Conservation (phyloP, 2,888 invertebrate species). For the Calliopum simillimum region DNA sequence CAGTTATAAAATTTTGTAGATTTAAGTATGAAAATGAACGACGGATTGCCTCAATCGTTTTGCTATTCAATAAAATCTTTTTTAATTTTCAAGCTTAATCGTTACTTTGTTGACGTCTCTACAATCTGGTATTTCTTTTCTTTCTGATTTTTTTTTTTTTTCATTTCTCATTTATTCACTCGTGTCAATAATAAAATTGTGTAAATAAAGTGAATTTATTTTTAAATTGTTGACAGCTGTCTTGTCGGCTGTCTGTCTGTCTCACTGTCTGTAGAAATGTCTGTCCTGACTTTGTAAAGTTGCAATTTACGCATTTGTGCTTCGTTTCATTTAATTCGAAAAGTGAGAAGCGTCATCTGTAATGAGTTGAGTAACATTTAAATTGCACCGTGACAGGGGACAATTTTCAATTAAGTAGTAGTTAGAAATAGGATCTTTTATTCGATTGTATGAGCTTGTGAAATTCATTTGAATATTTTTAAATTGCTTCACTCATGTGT, state of each 20-base stretch:
- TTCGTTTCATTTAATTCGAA: slow-evolving; percentile 17
- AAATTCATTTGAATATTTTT: no score
- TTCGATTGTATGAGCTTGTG: no score
- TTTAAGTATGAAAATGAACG: neutral
- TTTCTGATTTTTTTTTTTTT: neutral
- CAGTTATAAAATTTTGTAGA: neutral
- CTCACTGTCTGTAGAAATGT: neutral
- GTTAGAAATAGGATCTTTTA: no score
- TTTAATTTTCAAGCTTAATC: neutral
- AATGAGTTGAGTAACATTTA: slow-evolving; percentile 14
- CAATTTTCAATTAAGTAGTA: neutral
- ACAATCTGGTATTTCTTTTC: neutral
- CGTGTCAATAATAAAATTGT: slow-evolving; percentile 21
- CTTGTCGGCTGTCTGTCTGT: slow-evolving; percentile 11
- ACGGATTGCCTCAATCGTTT: slow-evolving; percentile 27
- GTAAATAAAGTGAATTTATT: slow-evolving; percentile 25
- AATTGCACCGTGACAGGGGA: slow-evolving; percentile 10
- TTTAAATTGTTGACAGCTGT: slow-evolving; percentile 22
- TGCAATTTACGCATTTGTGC: slow-evolving; percentile 17
- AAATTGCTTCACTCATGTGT: no score
- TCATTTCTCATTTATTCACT: slow-evolving; percentile 1
- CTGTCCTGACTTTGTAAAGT: neutral
- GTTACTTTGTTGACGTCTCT: neutral
- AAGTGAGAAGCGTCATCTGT: slow-evolving; percentile 16
- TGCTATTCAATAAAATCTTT: neutral